Conservation (phyloP, 2,888 invertebrate species). For the Spodoptera littoralis region DNA sequence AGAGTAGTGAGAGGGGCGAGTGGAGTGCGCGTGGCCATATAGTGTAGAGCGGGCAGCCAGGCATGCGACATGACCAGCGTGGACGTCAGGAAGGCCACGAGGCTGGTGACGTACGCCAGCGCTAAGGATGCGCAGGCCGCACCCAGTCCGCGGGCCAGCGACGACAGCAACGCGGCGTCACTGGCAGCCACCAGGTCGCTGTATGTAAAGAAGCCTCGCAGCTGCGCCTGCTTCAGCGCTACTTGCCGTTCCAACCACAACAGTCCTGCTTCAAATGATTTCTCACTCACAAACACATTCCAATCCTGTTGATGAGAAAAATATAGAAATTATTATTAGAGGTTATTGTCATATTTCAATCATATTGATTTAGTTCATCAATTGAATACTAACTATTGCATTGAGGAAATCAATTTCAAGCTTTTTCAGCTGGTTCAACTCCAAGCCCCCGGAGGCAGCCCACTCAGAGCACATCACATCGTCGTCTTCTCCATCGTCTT, state of each 20-base stretch:
- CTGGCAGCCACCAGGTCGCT: slow-evolving; percentile 91
- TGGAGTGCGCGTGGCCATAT: slow-evolving; percentile 48
- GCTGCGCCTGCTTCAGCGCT: slow-evolving; percentile 92
- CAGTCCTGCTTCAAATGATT: slow-evolving; percentile 93
- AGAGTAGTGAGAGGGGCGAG: slow-evolving; percentile 44
- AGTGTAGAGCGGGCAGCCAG: slow-evolving; percentile 51
- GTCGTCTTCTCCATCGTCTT: slow-evolving; percentile 97
- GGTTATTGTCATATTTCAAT: not conserved
- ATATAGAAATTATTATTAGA: not conserved
- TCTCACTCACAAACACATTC: slow-evolving; percentile 94
- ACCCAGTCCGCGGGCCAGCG: slow-evolving; percentile 50
- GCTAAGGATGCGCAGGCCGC: slow-evolving; percentile 57
- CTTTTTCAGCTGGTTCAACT: slow-evolving; percentile 93
- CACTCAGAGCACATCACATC: slow-evolving; percentile 97
- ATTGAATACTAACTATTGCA: slow-evolving; percentile 93
- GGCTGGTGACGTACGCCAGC: slow-evolving; percentile 55
- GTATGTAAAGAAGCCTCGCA: slow-evolving; percentile 95
- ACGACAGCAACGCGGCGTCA: slow-evolving; percentile 78
- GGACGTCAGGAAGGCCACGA: slow-evolving; percentile 66
- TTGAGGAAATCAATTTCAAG: slow-evolving; percentile 96
- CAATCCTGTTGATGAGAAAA: slow-evolving; percentile 90
- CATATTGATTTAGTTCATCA: not conserved
- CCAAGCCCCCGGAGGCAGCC: slow-evolving; percentile 95
- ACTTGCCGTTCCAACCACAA: slow-evolving; percentile 91
- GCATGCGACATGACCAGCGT: slow-evolving; percentile 62